Evolutionary conservation across 2,797 vertebrate species (phyloP).

Genomic region (Liasis olivaceus): DNA sequence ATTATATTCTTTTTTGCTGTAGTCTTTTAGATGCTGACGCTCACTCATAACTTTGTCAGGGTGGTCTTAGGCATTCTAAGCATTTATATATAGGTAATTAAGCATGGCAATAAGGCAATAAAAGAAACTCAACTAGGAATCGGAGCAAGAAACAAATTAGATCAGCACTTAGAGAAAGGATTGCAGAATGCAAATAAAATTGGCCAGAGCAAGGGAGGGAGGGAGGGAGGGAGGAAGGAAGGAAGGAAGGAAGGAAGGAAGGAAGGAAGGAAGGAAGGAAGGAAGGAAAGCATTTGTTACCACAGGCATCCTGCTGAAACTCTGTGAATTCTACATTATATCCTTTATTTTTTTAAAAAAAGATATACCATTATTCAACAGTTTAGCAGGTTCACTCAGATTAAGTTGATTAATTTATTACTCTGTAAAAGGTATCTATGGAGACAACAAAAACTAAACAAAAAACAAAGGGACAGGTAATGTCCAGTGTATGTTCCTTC

Average conservation of each 20-base stretch:
- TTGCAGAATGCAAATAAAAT: not conserved
- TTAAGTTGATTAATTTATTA: not conserved
- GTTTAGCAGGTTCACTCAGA: not conserved
- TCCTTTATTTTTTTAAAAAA: not conserved
- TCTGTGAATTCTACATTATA: not conserved
- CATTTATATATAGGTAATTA: constrained; percentile 1
- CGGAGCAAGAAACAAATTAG: constrained; percentile 17
- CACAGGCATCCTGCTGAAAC: fast-evolving
- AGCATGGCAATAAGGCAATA: constrained; percentile 3
- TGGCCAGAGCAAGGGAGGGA: fast-evolving
- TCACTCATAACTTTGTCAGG: not conserved
- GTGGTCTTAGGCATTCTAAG: not conserved
- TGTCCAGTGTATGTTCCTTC: not conserved
- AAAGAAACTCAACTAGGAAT: constrained; percentile 1
- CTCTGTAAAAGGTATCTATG: not conserved
- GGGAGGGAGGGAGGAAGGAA: too few species aligned
- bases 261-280: too few species aligned
- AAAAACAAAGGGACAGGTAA: too few species aligned
- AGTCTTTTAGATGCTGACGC: not conserved
- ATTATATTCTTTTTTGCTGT: not conserved
- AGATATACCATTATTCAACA: not conserved
- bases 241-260: too few species aligned
- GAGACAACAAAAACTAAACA: not conserved
- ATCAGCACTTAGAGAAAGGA: not conserved
- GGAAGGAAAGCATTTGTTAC: fast-evolving